These are phyloP conservation scores for Aradus depressus DNA, from an alignment of 2,888 invertebrate species.

Conservation along the genomic window DNA sequence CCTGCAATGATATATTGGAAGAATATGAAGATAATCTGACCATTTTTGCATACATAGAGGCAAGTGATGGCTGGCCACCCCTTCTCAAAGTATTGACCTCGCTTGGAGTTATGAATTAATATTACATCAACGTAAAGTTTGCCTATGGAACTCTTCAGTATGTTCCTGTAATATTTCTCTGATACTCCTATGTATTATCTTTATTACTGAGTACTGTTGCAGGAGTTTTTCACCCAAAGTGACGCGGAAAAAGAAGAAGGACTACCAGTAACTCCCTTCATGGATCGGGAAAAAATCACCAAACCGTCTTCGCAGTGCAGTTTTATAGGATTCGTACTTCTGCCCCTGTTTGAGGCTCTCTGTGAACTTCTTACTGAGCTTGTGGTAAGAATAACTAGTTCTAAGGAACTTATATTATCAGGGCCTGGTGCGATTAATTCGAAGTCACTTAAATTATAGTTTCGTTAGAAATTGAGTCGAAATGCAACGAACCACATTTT, in stretches of 20 bases:
- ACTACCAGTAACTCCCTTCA: constrained; percentile 71
- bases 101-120: too few relatives aligned
- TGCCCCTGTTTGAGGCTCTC: constrained; percentile 68
- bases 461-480: neutral
- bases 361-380: constrained; percentile 62
- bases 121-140: too few relatives aligned
- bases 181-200: constrained; percentile 5
- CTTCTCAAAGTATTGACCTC: neutral
- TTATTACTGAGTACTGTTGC: constrained; percentile 29
- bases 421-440: neutral
- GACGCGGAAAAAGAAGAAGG: constrained; percentile 72
- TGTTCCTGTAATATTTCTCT: neutral
- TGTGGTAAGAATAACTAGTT: too few relatives aligned
- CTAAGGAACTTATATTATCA: too few relatives aligned
- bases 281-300: constrained; percentile 76
- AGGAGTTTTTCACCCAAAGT: constrained; percentile 66
- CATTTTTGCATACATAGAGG: too few relatives aligned
- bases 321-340: constrained; percentile 67
- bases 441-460: neutral
- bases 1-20: too few relatives aligned
- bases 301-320: constrained; percentile 74
- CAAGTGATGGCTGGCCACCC: neutral
- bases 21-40: too few relatives aligned
- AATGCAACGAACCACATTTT: neutral
- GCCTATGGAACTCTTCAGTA: neutral